Evolutionary conservation across 2,113 vertebrate genomes (phyloP), one percentile per base, ranked within the genome.

Genomic region (Ameiurus melas): DNA sequence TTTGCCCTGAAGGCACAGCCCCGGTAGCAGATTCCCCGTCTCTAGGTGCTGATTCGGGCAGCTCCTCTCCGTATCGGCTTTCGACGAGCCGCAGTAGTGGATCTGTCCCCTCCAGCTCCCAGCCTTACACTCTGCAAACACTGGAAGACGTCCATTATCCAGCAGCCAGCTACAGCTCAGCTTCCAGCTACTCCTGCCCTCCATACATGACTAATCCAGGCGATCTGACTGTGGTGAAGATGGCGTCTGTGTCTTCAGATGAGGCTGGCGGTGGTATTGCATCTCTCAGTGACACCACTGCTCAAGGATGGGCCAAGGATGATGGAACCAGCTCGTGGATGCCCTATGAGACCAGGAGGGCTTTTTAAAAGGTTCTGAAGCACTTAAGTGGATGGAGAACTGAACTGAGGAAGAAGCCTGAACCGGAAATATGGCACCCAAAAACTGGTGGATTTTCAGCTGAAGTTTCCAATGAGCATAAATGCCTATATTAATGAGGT

Each of bases 61-160:
- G 88, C 0, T 2, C 89, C 30, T 75, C 93, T 33, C 94, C 94
- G 0, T 95, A 95, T 88, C 93, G 96, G 84, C 93, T 92, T 77
- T 83, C 94, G 0, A 92, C 88, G 1, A 83, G 84, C 30, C 91
- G 87, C n/a, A 87, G 88, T 2, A 95, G 95, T 93, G 94, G 66
- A 3, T 19, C 93, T 0, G 73, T 93, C 66, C 2, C 93, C 1
- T 84, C 95, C 0, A 94, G 93, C 83, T 84, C 94, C 20, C 97
- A 96, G 89, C 39, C 95, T 19, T 97, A 96, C 90, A 87, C 96
- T 0, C 85, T 97, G 78, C 96, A 96, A 17, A 64, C 95, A 0
- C 92, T 96, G 0, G 96, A 97, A 57, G 97, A 97, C 8, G 93
- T 92, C 14, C 95, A 96, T 75, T 97, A 94, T 71, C 30, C 94